Percentiles rank a stretch among this genome's conserved stretches.
Evolutionary conservation across 35 echinoderm and acorn worm species (phyloP).

Genomic region (Hemicentrotus pulcherrimus): DNA sequence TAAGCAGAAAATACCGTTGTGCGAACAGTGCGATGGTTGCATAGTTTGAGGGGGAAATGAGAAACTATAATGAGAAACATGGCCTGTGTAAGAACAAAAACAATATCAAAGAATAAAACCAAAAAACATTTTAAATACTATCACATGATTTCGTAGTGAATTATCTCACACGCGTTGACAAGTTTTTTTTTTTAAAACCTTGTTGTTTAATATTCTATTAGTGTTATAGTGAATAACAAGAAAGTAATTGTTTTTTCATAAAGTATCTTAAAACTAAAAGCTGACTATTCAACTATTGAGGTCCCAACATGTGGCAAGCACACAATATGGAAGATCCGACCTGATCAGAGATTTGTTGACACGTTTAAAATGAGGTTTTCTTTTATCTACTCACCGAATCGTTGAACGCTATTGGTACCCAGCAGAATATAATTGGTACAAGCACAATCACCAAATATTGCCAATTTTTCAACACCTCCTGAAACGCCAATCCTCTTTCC

Average conservation of each 20-base stretch:
- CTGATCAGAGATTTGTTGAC: background rate
- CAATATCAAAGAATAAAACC: no score
- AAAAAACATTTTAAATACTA: background rate
- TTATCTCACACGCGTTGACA: background rate
- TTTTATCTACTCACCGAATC: slow-evolving; percentile 53
- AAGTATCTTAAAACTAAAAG: background rate
- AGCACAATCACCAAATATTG: slow-evolving; percentile 64
- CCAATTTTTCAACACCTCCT: slow-evolving; percentile 55
- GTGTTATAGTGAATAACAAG: background rate
- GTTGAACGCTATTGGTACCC: slow-evolving; percentile 56
- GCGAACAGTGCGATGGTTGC: background rate
- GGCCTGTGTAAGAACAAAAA: background rate
- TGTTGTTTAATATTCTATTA: background rate
- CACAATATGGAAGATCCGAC: background rate
- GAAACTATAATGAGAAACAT: background rate
- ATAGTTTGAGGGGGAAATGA: background rate
- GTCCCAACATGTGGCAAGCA: background rate
- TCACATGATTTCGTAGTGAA: background rate
- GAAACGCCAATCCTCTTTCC: background rate
- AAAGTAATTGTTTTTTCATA: background rate
- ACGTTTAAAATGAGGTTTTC: background rate
- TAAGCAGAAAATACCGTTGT: no score
- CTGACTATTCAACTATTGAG: background rate
- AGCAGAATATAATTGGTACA: slow-evolving; percentile 60
- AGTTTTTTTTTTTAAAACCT: background rate